Percentiles rank a stretch among this genome's conserved stretches.
Conservation (phyloP, 2,888 invertebrate genomes). For the Punctoribates punctum region DNA sequence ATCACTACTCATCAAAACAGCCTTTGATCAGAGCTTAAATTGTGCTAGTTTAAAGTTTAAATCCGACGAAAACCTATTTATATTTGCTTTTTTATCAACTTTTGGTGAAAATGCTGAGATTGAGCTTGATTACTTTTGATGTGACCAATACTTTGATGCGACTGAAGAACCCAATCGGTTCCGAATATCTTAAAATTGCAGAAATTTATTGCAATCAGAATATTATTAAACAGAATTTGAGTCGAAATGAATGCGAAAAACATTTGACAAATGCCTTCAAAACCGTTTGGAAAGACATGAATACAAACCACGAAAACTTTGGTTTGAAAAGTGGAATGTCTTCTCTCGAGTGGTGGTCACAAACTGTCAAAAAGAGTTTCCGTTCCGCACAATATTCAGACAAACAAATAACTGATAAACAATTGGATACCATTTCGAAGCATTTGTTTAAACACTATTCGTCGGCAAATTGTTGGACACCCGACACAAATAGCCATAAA, state of each 20-base stretch:
- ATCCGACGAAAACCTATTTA: too few species aligned
- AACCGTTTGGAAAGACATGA: constrained; percentile 64
- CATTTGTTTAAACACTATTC: constrained; percentile 61
- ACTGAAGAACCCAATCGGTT: constrained; percentile 66
- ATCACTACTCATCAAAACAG: too few species aligned
- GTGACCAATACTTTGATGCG: constrained; percentile 77
- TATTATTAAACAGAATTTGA: not conserved
- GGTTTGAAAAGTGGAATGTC: constrained; percentile 68
- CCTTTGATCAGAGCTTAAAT: too few species aligned
- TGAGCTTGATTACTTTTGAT: constrained; percentile 73
- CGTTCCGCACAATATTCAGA: constrained; percentile 52
- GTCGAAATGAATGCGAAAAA: constrained; percentile 32
- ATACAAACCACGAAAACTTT: constrained; percentile 71
- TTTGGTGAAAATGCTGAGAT: not conserved
- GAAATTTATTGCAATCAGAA: constrained; percentile 63
- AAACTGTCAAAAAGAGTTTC: constrained; percentile 65
- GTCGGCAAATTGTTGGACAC: constrained; percentile 69
- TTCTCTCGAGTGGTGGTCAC: constrained; percentile 74
- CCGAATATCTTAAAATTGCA: constrained; percentile 70
- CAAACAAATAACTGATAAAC: constrained; percentile 44
- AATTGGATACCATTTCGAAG: constrained; percentile 50
- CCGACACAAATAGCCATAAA: constrained; percentile 63
- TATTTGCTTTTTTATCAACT: too few species aligned
- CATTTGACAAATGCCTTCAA: constrained; percentile 62
- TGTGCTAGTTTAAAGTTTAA: too few species aligned